A percentile compares a stretch with the other conserved stretches of the same genome.
Conservation (phyloP, 2,113 vertebrate species). For the Struthio camelus region DNA sequence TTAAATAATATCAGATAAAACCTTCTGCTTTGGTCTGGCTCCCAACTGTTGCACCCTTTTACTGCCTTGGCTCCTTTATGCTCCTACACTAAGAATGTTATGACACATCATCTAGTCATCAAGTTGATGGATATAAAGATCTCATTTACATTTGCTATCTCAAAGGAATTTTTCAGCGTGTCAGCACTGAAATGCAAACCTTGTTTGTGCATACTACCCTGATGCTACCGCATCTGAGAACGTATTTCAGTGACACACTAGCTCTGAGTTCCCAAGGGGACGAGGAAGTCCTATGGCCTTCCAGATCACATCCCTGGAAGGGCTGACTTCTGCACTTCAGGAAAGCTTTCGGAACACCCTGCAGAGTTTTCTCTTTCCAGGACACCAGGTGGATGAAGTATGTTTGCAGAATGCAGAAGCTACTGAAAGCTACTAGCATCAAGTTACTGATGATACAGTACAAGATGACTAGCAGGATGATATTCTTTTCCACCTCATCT, state of each 20-base stretch:
- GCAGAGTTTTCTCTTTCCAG: neutral
- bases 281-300: neutral
- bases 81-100: neutral
- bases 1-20: neutral
- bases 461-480: neutral
- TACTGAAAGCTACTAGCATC: neutral
- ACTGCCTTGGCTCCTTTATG: neutral
- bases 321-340: neutral
- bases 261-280: neutral
- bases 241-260: neutral
- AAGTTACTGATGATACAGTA: neutral
- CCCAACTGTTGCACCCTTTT: accelerated
- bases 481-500: neutral
- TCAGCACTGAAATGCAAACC: neutral
- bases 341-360: neutral
- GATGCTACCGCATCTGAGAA: neutral
- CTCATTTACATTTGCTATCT: neutral
- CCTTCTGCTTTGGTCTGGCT: neutral
- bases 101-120: neutral
- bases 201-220: neutral
- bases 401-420: neutral
- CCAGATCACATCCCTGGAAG: neutral
- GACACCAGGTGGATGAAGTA: neutral
- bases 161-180: too few relatives aligned
- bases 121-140: neutral